Evolutionary conservation across 1,140 invertebrate species (phyloP), one percentile per base, ranked within the genome.

Genomic region (Geopemphigus sp.): DNA sequence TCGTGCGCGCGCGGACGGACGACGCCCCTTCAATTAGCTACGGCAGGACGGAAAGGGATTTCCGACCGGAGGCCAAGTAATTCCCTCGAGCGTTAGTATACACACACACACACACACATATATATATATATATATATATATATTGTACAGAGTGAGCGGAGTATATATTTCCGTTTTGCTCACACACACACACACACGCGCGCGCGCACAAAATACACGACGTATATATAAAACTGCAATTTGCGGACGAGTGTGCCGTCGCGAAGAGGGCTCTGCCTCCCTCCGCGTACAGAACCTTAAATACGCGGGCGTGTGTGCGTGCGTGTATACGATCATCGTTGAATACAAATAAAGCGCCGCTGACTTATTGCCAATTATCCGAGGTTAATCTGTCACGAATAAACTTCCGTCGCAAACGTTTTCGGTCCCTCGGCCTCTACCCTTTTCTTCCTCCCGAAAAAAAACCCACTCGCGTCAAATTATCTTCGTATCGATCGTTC

Each of bases 291-390:
- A n/a, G n/a, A n/a, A n/a, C n/a, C n/a, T 24, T 14, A 54, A n/a
- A 53, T 6, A 2, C 8, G 32, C 10, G 24, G 5, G 24, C 1
- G 47, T 1, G 68, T 50, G 5, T 22, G 0, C 22, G n/a, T 26
- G 11, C 22, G 56, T 59, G 17, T 45, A 8, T 45, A 73, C 54
- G 50, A 32, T 56, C 70, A 32, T 73, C 70, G 54, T 73, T 73
- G 70, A 73, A 73, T 73, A 73, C 70, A 73, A 68, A 68, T 68
- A 68, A 68, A 68, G 45, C 45, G 66, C 66, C 70, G 53, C 54
- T 73, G 70, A 73, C 70, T 73, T 73, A 73, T 73, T 73, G 70
- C 70, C 70, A 73, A 73, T 73, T 73, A 73, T 73, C 70, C 50
- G 70, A 56, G 53, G 54, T 73, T 73, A 73, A 73, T 73, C 70